Evolutionary conservation across 1,140 invertebrate species (phyloP).

Genomic region (Hypsibius dujardini): DNA sequence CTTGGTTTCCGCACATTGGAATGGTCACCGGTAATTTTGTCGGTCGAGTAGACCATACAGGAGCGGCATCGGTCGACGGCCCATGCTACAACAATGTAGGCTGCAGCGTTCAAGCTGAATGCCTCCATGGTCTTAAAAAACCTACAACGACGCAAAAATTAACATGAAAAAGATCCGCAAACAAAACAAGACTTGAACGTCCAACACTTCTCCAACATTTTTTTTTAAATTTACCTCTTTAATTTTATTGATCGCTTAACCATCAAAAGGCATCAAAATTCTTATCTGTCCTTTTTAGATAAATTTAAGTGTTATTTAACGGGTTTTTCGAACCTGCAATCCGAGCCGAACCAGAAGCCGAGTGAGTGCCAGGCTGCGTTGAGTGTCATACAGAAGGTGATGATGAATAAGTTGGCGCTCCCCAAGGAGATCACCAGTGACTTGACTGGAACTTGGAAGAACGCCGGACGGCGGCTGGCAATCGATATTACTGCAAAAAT

Average conservation of each 20-base stretch:
- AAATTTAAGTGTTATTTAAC: too few relatives aligned
- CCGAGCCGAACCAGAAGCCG: not conserved
- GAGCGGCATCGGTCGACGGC: conserved; percentile 7
- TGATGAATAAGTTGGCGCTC: conserved; percentile 2
- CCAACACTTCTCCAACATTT: too few relatives aligned
- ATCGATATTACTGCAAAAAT: not conserved
- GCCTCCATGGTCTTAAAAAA: conserved; percentile 6
- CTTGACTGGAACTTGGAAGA: not conserved
- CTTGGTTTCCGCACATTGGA: not conserved
- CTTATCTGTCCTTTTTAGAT: too few relatives aligned
- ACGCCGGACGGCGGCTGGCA: conserved; percentile 6
- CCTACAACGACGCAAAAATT: too few relatives aligned
- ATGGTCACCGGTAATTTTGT: not conserved
- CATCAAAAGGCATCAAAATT: too few relatives aligned
- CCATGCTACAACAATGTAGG: conserved; percentile 9
- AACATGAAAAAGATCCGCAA: too few relatives aligned
- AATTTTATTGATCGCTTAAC: too few relatives aligned
- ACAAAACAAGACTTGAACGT: too few relatives aligned
- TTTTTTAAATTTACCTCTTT: too few relatives aligned
- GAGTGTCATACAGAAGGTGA: not conserved
- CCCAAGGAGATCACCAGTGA: conserved; percentile 1
- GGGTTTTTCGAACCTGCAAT: too few relatives aligned
- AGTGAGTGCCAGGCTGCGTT: conserved; percentile 3
- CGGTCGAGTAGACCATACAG: not conserved
- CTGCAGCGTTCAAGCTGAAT: not conserved